phyloP scores from a whole-genome alignment of 2,113 vertebrate species.

The Zosterops pallidus region DNA sequence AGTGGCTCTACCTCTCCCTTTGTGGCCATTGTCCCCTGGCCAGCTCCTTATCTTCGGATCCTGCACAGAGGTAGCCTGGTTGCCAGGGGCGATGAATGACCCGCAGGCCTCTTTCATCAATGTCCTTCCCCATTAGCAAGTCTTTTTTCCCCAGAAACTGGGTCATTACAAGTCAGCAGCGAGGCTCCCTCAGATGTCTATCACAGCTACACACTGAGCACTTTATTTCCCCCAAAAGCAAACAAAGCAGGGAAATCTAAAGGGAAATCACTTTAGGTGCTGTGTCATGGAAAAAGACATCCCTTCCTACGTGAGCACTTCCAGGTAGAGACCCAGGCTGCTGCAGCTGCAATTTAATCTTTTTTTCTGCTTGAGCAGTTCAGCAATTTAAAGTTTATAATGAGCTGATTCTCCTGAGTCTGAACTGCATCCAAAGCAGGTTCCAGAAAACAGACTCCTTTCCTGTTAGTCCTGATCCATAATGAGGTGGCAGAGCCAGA shows the following conservation, averaged over 20 bases:
- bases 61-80: conserved; percentile 10
- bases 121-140: background rate
- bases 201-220: background rate
- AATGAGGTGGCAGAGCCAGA: background rate
- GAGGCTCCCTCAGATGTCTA: background rate
- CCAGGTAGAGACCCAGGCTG: background rate
- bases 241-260: background rate
- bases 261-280: background rate
- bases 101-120: conserved; percentile 7
- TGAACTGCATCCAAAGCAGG: conserved; percentile 26
- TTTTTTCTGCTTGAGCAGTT: background rate
- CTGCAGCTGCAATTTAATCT: background rate
- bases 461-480: background rate
- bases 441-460: background rate
- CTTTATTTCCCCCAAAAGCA: background rate
- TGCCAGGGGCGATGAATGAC: conserved; percentile 42
- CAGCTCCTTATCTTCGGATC: conserved; percentile 18
- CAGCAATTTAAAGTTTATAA: conserved; percentile 10
- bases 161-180: background rate
- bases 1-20: background rate
- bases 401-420: background rate
- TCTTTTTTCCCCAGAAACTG: background rate
- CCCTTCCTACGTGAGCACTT: background rate
- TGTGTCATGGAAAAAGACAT: background rate
- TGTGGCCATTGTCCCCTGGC: background rate